Percentiles rank a stretch among this genome's conserved stretches.
phyloP scores from a whole-genome alignment of 2,113 vertebrate species.

The Pteruthius melanotis region DNA sequence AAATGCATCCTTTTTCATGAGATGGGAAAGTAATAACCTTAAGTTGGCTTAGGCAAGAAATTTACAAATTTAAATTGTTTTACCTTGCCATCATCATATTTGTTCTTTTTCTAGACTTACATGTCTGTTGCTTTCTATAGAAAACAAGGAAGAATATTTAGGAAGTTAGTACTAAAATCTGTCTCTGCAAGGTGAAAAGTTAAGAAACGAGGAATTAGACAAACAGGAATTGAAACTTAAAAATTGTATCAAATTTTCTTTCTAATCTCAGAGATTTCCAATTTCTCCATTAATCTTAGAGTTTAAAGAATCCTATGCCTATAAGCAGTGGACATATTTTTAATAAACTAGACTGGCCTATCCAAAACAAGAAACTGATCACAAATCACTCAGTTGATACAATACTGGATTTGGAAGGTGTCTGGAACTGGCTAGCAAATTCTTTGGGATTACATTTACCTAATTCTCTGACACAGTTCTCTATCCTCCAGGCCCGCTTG shows the following conservation, averaged over 20 bases:
- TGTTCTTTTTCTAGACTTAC: not conserved
- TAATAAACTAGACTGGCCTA: not conserved
- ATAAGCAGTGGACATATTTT: not conserved
- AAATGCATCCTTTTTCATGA: not conserved
- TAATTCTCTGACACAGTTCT: not conserved
- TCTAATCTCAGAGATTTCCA: not conserved
- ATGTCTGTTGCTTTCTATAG: not conserved
- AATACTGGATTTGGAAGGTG: not conserved
- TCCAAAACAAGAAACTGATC: not conserved
- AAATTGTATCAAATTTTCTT: not conserved
- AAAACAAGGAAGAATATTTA: not conserved
- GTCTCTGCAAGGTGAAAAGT: not conserved
- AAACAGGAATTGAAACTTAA: not conserved
- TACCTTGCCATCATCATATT: not conserved
- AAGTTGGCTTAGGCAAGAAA: not conserved
- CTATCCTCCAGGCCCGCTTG: not conserved
- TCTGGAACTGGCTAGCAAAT: not conserved
- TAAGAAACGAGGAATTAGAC: rapidly evolving
- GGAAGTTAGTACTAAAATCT: not conserved
- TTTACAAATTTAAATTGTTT: not conserved
- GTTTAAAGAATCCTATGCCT: not conserved
- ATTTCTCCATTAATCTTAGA: not conserved
- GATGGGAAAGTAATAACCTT: not conserved
- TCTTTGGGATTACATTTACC: not conserved
- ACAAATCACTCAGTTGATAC: not conserved